phyloP scores from a whole-genome alignment of 2,797 vertebrate genomes.

The Rhinogobio ventralis region DNA sequence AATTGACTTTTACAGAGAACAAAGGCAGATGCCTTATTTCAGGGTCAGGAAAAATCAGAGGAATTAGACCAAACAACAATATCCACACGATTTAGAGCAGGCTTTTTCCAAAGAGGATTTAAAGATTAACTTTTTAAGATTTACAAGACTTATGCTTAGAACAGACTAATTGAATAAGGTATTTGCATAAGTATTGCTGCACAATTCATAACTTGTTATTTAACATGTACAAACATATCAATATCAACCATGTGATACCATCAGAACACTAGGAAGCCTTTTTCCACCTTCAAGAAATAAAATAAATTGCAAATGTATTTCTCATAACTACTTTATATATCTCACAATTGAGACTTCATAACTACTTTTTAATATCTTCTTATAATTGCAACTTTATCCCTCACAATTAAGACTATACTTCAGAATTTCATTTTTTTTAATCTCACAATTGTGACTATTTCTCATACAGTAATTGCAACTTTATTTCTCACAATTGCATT shows the following conservation, averaged over 20 bases:
- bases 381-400: neutral
- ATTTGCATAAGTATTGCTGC: constrained; percentile 80
- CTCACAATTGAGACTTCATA: neutral
- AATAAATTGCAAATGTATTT: neutral
- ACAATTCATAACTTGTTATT: constrained; percentile 73
- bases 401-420: neutral
- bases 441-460: neutral
- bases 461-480: no score
- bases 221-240: constrained; percentile 58
- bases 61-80: constrained; percentile 81
- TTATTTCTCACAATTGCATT: neutral
- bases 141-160: constrained; percentile 81
- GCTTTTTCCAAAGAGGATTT: constrained; percentile 85
- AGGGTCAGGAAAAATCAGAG: constrained; percentile 73
- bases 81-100: constrained; percentile 78
- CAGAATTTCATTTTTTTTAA: no score
- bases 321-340: neutral
- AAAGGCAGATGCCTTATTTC: constrained; percentile 52
- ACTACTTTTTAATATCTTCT: neutral
- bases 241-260: neutral
- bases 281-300: constrained; percentile 3
- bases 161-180: constrained; percentile 82
- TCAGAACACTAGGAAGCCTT: neutral
- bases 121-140: constrained; percentile 86
- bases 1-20: constrained; percentile 59